A percentile compares a stretch with the other conserved stretches of the same genome.
Evolutionary conservation across 2,888 invertebrate species (phyloP).

Genomic region (Hololepta plana): DNA sequence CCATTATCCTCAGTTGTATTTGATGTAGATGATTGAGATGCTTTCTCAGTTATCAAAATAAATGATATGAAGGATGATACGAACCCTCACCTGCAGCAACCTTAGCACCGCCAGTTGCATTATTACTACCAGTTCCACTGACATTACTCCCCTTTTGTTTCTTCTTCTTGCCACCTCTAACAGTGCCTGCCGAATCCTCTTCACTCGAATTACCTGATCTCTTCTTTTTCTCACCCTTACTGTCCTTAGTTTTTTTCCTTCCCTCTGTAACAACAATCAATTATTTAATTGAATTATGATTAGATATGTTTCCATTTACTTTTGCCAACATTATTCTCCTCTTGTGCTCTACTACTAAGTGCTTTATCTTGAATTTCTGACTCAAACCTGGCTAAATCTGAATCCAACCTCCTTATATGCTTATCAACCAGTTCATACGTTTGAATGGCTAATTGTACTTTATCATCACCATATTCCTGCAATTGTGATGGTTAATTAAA

Average conservation of each 20-base stretch:
- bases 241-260: conserved; percentile 48
- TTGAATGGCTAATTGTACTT: conserved; percentile 93
- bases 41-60: neutral
- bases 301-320: conserved; percentile 25
- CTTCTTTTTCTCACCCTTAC: conserved; percentile 40
- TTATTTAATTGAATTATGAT: conserved; percentile 1
- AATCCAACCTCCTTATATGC: conserved; percentile 88
- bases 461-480: conserved; percentile 84
- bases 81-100: conserved; percentile 26
- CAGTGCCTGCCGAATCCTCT: conserved; percentile 28
- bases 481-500: conserved; percentile 9
- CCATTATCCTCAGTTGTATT: too few relatives aligned
- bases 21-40: too few relatives aligned
- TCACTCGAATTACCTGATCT: conserved; percentile 30
- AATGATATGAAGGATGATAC: conserved; percentile 17
- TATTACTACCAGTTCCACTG: conserved; percentile 14
- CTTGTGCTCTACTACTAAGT: conserved; percentile 51
- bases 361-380: conserved; percentile 93
- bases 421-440: conserved; percentile 97
- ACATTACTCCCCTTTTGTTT: conserved; percentile 33
- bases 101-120: conserved; percentile 21
- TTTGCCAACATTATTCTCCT: conserved; percentile 41
- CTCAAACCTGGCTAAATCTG: conserved; percentile 91
- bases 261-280: conserved; percentile 32
- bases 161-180: conserved; percentile 32